These are phyloP conservation scores for Porites evermanni DNA, from an alignment of 92 coral and sea anemone species.

Conservation along the genomic window DNA sequence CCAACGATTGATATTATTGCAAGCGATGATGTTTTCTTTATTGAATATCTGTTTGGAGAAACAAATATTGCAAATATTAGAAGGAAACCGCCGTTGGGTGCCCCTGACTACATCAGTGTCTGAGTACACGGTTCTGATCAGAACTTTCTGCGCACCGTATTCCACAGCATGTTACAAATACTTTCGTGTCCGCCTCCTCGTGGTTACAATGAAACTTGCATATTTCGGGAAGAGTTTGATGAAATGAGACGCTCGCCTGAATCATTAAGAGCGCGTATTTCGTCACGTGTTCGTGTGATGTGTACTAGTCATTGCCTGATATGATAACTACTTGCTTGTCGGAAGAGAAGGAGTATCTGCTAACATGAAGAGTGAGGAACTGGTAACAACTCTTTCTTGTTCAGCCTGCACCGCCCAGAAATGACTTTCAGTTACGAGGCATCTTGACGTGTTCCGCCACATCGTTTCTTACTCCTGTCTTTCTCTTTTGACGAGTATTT, in stretches of 20 bases:
- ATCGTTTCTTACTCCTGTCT: constrained; percentile 46
- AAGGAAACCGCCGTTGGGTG: no score
- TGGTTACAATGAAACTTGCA: not conserved
- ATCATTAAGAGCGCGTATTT: not conserved
- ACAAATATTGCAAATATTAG: no score
- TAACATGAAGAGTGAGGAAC: constrained; percentile 37
- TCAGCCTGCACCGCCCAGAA: constrained; percentile 22
- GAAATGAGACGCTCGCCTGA: not conserved
- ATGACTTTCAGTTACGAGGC: constrained; percentile 54
- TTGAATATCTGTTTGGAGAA: no score
- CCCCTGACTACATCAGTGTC: not conserved
- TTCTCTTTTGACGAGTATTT: constrained; percentile 25
- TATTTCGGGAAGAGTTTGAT: not conserved
- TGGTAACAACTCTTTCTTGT: constrained; percentile 43
- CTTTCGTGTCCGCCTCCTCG: not conserved
- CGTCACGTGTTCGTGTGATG: not conserved
- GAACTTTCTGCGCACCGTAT: not conserved
- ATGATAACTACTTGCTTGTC: constrained; percentile 9
- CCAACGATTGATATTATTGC: no score
- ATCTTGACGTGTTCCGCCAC: constrained; percentile 52
- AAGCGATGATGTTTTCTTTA: no score
- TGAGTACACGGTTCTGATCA: not conserved
- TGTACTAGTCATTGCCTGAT: not conserved
- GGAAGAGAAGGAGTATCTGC: constrained; percentile 25
- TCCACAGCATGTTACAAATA: not conserved